Evolutionary conservation across 2,113 vertebrate species (phyloP).

Genomic region (Callopanchax toddi): DNA sequence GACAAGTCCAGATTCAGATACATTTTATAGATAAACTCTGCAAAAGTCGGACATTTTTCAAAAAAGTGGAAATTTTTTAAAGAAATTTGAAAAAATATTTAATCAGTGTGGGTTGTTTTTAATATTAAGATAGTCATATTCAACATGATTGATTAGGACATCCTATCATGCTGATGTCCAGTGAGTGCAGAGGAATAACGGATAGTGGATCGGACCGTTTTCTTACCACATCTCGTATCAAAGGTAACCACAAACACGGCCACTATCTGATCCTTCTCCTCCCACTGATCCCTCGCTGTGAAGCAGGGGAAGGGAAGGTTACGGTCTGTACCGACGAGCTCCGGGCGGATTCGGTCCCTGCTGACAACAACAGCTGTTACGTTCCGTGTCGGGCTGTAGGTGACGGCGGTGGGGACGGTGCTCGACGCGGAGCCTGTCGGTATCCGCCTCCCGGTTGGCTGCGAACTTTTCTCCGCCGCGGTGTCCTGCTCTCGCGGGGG

Average conservation of each 20-base stretch:
- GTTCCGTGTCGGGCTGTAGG: conserved; percentile 37
- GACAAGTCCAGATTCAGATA: background rate
- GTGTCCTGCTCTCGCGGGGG: conserved; percentile 47
- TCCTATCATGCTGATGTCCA: background rate
- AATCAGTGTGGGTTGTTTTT: background rate
- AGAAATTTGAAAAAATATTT: no score
- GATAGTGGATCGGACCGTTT: background rate
- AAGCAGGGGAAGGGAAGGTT: conserved; percentile 57
- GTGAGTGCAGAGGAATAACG: background rate
- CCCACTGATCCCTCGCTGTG: conserved; percentile 78
- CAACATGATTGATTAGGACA: background rate
- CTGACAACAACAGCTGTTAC: conserved; percentile 63
- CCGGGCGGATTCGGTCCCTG: conserved; percentile 46
- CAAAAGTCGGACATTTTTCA: background rate
- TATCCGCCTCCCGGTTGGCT: conserved; percentile 39
- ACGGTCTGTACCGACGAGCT: conserved; percentile 48
- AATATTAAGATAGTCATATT: background rate
- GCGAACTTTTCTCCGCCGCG: conserved; percentile 57
- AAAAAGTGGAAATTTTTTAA: background rate
- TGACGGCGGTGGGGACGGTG: conserved; percentile 14
- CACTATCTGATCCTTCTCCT: conserved; percentile 92
- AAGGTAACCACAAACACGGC: conserved; percentile 96
- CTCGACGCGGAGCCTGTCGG: conserved; percentile 13
- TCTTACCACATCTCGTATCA: conserved; percentile 90
- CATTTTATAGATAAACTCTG: background rate